A percentile compares a stretch with the other conserved stretches of the same genome.
phyloP scores from a whole-genome alignment of 2,888 invertebrate genomes.

The Cremastinae sp. region DNA sequence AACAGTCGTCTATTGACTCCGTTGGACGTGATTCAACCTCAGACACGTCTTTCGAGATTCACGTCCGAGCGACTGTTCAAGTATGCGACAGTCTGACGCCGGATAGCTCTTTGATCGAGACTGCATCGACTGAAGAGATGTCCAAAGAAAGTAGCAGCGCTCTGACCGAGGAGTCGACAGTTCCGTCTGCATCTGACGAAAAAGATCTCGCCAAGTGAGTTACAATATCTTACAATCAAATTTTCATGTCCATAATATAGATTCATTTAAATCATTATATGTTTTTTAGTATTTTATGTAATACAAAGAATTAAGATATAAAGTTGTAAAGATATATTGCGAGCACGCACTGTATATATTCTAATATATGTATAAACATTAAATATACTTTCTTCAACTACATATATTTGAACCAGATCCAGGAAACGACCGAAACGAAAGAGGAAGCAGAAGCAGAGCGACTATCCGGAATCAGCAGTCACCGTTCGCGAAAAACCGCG shows the following conservation, averaged over 20 bases:
- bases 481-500: conserved; percentile 50
- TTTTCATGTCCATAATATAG: no score
- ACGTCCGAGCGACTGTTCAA: conserved; percentile 75
- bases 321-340: no score
- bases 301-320: no score
- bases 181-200: conserved; percentile 22
- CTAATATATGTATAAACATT: no score
- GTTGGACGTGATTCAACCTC: conserved; percentile 67
- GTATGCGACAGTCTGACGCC: conserved; percentile 70
- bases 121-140: conserved; percentile 58
- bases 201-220: conserved; percentile 31
- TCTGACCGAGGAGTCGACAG: conserved; percentile 60
- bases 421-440: conserved; percentile 56
- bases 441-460: conserved; percentile 58
- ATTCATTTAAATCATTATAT: no score
- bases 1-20: conserved; percentile 22
- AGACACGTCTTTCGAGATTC: conserved; percentile 74
- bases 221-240: no score
- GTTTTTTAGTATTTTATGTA: no score
- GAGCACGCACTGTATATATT: no score
- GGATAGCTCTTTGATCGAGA: conserved; percentile 59
- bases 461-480: conserved; percentile 37
- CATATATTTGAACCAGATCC: conserved; percentile 13
- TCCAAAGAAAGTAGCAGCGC: conserved; percentile 63
- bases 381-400: no score